Percentiles rank a stretch among this genome's conserved stretches.
Evolutionary conservation across 2,113 vertebrate species (phyloP).

Genomic region (Synodontis membranacea): DNA sequence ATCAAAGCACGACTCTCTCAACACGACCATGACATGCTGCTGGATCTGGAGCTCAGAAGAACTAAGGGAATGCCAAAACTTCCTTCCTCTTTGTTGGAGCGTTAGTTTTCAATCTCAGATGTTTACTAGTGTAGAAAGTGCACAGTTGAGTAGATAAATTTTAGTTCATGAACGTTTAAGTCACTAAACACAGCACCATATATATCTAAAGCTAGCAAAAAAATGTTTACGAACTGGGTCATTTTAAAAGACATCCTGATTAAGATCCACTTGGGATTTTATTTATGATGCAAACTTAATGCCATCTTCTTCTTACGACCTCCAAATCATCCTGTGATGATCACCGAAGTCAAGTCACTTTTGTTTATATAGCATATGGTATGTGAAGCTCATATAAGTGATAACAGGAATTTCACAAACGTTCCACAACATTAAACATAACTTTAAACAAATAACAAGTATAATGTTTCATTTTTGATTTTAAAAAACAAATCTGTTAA

Average conservation of each 20-base stretch:
- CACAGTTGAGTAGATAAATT: no score
- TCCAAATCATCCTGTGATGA: no score
- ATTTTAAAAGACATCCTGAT: not conserved
- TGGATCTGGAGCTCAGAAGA: not conserved
- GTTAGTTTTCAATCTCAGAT: not conserved
- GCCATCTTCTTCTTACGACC: not conserved
- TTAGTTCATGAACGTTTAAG: not conserved
- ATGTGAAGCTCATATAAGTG: no score
- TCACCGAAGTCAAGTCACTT: no score
- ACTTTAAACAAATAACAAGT: not conserved
- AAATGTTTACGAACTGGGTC: not conserved
- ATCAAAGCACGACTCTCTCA: conserved; percentile 20
- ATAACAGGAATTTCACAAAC: not conserved
- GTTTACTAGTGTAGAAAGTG: not conserved
- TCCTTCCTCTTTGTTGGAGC: not conserved
- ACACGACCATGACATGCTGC: not conserved
- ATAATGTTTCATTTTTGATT: no score
- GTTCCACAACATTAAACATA: not conserved
- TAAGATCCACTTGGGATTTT: not conserved
- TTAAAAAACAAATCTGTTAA: no score
- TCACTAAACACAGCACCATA: not conserved
- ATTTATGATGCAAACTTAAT: not conserved
- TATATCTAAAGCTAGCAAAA: not conserved
- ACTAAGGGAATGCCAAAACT: not conserved
- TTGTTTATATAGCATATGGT: no score